Evolutionary conservation across 2,797 vertebrate genomes (phyloP), one percentile per base, ranked within the genome.

Genomic region (Parauchenoglanis ngamensis): DNA sequence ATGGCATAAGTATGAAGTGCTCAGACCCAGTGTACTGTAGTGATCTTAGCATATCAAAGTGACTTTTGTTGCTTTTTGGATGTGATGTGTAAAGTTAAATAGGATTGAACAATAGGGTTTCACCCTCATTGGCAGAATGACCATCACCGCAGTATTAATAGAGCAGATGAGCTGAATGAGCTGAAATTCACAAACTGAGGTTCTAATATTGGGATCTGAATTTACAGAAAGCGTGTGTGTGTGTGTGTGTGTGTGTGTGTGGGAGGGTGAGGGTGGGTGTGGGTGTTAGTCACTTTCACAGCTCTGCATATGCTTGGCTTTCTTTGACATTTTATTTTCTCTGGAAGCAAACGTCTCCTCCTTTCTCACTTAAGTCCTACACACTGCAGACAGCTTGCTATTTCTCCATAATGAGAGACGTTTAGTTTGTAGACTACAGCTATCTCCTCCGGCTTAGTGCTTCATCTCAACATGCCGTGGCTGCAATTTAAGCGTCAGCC

Each of bases 401-500:
- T 88, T 88, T 80, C 77, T 75, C 77, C n/a, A n/a, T 56, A 85
- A 57, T 63, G 46, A 44, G 68, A 63, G 59, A 77, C 3, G 52
- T 76, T 85, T 85, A 8, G 76, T 88, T 73, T 63, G 35, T 83
- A 52, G 59, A 83, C 49, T 61, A 19, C 70, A 57, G 84, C 52
- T 61, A n/a, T 70, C 80, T 63, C 61, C 46, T 54, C 57, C 54
- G 13, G 49, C 59, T 82, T 52, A 61, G 67, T 21, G 54, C 70
- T 68, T 70, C 52, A 83, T 67, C 70, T 83, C 57, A 25, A 68
- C 78, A 67, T 0, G 28, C 72, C 72, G 21, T 57, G 52, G 72
- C 76, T 85, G 77, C 86, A 88, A 88, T 88, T 88, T 86, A 87
- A 86, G 61, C 31, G 49, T 88, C 87, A 88, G 79, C 59, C 79